phyloP scores from a whole-genome alignment of 2,113 vertebrate genomes.

The Fulmarus glacialis region DNA sequence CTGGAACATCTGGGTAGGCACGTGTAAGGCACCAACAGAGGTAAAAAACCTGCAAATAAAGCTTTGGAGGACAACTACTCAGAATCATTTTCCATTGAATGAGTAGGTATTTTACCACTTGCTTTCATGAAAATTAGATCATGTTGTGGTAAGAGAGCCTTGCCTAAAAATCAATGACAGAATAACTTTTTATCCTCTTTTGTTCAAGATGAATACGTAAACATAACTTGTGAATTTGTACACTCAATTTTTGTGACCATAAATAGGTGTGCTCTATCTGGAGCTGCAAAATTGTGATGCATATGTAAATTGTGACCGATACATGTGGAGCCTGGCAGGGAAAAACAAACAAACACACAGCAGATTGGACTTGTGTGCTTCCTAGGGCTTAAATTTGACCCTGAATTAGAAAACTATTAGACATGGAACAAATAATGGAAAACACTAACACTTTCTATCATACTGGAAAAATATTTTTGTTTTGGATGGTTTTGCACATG shows the following conservation, averaged over 20 bases:
- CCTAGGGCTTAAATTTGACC: not conserved
- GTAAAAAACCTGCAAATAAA: not conserved
- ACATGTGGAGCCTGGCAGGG: not conserved
- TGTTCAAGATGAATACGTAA: not conserved
- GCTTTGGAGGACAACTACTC: not conserved
- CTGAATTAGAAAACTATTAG: not conserved
- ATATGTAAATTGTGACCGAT: not conserved
- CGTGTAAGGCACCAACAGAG: not conserved
- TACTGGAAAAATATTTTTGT: not conserved
- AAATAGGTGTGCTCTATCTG: not conserved
- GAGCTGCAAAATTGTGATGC: not conserved
- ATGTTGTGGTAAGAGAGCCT: not conserved
- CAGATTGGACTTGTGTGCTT: not conserved
- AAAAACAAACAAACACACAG: not conserved
- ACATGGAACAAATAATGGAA: not conserved
- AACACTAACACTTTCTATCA: not conserved
- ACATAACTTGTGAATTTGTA: not conserved
- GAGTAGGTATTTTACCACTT: not conserved
- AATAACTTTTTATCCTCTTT: not conserved
- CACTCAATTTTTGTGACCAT: not conserved
- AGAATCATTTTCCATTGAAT: not conserved
- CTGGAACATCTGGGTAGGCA: not conserved
- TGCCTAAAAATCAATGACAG: not conserved
- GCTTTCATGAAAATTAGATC: not conserved
- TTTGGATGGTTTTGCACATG: not conserved